Conservation (phyloP, 2,797 vertebrate species). For the Brachymystax lenok region DNA sequence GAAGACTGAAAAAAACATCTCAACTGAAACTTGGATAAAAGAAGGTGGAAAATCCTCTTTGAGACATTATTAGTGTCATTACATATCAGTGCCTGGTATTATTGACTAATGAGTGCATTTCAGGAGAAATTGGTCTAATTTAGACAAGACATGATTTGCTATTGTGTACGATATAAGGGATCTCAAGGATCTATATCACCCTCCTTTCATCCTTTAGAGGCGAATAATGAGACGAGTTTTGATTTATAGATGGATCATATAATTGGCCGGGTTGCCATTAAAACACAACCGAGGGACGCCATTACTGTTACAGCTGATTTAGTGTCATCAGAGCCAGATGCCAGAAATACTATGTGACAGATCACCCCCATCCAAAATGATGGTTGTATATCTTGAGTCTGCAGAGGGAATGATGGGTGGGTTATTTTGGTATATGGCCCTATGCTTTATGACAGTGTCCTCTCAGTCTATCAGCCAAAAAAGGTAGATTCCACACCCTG, state of each 20-base stretch:
- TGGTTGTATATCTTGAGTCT: constrained; percentile 15
- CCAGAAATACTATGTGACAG: constrained; percentile 44
- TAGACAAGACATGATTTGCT: constrained; percentile 24
- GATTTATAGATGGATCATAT: constrained; percentile 46
- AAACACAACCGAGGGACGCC: constrained; percentile 35
- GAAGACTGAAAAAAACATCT: constrained; percentile 21
- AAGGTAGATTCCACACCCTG: not conserved
- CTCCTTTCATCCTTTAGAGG: constrained; percentile 42
- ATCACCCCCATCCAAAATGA: constrained; percentile 36
- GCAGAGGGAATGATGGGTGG: constrained; percentile 1
- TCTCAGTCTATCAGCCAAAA: not conserved
- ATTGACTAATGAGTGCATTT: constrained; percentile 49
- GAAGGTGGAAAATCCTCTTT: constrained; percentile 29
- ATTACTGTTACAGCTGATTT: constrained; percentile 48
- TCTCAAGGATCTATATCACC: constrained; percentile 21
- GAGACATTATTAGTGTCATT: constrained; percentile 32
- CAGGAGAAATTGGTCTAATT: constrained; percentile 39
- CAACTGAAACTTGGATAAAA: constrained; percentile 31
- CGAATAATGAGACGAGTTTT: constrained; percentile 11
- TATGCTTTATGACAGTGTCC: constrained; percentile 1
- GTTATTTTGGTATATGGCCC: not conserved
- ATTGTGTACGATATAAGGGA: not conserved
- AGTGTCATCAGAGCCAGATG: constrained; percentile 36
- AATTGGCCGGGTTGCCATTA: constrained; percentile 42
- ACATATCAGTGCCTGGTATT: not conserved